Evolutionary conservation across 2,888 invertebrate species (phyloP), one percentile per base, ranked within the genome.

Genomic region (Lampropteryx suffumata): DNA sequence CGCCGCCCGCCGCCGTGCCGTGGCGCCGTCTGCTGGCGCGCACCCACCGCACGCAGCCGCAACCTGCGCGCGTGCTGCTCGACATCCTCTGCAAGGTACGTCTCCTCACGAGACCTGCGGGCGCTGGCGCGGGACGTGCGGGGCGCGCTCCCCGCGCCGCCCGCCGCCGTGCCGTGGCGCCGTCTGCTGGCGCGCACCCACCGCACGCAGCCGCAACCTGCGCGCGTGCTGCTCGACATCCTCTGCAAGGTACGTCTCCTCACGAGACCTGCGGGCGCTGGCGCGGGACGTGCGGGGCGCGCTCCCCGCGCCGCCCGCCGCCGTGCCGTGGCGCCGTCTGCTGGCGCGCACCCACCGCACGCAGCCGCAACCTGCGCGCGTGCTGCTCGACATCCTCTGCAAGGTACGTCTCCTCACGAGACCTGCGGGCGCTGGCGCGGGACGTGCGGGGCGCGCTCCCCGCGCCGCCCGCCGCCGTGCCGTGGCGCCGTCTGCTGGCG

Each of bases 161-260:
- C 1, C 1, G n/a, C 2, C 27, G 44, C 63, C 59, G 59, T 48
- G 34, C 44, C 58, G 40, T 66, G 49, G 37, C 45, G 24, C 32
- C 49, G 61, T 4, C 33, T 40, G 26, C 62, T 59, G 11, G 37
- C 14, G n/a, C n/a, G n/a, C n/a, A 58, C 44, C 24, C 17, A 27
- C 11, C 94, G 95, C 82, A 92, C 93, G 37, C 86, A 94, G 56
- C 92, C 92, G 63, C 94, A 95, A 73, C 87, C 94, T 12, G 93
- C 95, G 13, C 81, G 95, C 34, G 94, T 94, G 80, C 81, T 94
- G 80, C 39, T 46, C 7, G 33, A 29, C 29, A 5, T 43, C 12
- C 34, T 55, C 93, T 13, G 28, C 21, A 30, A 46, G 42, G 48
- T 41, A 21, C 26, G 17, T 4, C n/a, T n/a, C n/a, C n/a, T n/a